Evolutionary conservation across 2,797 vertebrate species (phyloP), one percentile per base, ranked within the genome.

Genomic region (Sebastes minor): DNA sequence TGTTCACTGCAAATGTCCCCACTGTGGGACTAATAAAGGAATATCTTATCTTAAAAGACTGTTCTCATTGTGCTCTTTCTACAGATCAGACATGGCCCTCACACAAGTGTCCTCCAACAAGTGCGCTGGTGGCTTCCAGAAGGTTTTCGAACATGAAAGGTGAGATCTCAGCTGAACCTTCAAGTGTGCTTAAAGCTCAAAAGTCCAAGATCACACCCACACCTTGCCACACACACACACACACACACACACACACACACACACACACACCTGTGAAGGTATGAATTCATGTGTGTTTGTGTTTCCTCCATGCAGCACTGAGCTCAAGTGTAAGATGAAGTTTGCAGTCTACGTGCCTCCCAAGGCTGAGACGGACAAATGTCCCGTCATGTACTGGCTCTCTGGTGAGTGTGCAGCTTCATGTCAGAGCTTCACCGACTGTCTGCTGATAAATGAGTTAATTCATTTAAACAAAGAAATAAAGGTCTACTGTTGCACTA

Each of bases 141-240:
- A 99, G 87, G 98, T 99, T 16, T 99, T 97, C 79, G 98, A 99
- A 86, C 98, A 99, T 25, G 97, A 98, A 81, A 99, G 98, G 98
- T 99, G 81, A 81, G 68, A 30, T 33, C 3, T 52, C 3, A 0
- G 4, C 35, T n/a, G 6, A 20, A 32, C 18, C 10, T 52, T 46
- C 57, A 59, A 22, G 22, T 35, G 65, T 49, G 32, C 42, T n/a
- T 0, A 23, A 16, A 23, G 25, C 22, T 38, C 8, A 23, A 10
- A 35, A 6, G 49, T 57, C 8, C 4, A 22, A 22, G 27, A n/a
- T 56, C 18, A 61, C 57, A 60, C 14, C 16, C 16, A 1, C 23
- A 25, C 14, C 42, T 46, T 46, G 42, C 1, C 38, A 38, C 38
- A 14, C 35, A 38, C 35, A 42, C 38, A 30, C 16, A 61, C 25